A percentile compares a stretch with the other conserved stretches of the same genome.
These are phyloP conservation scores for Drosophila sp. DNA, from an alignment of 1,140 invertebrate species.

Conservation along the genomic window DNA sequence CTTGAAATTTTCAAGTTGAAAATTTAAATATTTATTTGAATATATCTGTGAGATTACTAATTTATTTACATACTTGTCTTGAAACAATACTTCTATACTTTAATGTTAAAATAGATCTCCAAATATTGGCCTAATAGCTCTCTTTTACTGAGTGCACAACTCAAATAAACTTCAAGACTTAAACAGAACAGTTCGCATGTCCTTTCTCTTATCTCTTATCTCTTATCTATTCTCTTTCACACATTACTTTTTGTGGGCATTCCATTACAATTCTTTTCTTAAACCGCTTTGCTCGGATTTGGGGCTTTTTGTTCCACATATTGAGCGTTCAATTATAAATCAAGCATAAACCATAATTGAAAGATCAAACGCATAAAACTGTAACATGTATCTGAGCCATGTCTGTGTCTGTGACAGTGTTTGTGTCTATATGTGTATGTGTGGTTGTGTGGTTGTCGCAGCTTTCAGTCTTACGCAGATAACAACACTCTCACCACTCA, in stretches of 20 bases:
- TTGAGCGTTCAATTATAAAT: slow-evolving; percentile 74
- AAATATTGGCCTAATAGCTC: too few species aligned
- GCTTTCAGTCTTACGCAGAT: slow-evolving; percentile 51
- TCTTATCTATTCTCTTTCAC: neutral
- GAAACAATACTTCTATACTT: too few species aligned
- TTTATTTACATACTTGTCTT: too few species aligned
- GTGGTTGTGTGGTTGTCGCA: slow-evolving; percentile 63
- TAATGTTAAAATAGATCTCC: too few species aligned
- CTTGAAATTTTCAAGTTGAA: too few species aligned
- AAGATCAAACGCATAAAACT: slow-evolving; percentile 71
- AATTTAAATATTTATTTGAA: too few species aligned
- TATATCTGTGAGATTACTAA: too few species aligned
- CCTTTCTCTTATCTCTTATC: neutral
- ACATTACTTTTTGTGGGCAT: slow-evolving; percentile 21
- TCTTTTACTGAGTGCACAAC: too few species aligned
- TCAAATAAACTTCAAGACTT: neutral
- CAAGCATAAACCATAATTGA: slow-evolving; percentile 78
- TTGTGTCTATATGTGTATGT: slow-evolving; percentile 4
- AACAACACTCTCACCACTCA: too few species aligned
- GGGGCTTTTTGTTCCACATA: slow-evolving; percentile 43
- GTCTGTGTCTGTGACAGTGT: slow-evolving; percentile 1
- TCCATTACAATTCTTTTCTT: neutral
- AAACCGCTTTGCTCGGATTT: slow-evolving; percentile 40
- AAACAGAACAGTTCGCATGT: neutral
- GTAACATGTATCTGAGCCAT: slow-evolving; percentile 32